Percentiles rank a stretch among this genome's conserved stretches.
Evolutionary conservation across 2,113 vertebrate genomes (phyloP).

Genomic region (Myrmecobius fasciatus): DNA sequence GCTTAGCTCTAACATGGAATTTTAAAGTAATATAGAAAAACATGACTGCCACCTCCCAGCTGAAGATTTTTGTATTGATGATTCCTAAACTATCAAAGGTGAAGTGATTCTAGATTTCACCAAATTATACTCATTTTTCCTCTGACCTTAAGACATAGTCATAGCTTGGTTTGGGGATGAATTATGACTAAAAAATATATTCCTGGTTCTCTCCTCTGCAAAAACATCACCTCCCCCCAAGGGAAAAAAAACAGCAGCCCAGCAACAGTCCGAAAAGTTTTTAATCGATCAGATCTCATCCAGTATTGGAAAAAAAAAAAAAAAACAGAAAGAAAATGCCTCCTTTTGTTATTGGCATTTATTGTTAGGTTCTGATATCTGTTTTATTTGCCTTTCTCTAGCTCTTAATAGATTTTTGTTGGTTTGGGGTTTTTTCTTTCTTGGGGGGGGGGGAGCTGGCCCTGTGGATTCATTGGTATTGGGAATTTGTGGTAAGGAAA

Average conservation of each 20-base stretch:
- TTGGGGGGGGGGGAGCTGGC: not conserved
- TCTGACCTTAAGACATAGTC: not conserved
- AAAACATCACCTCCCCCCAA: not conserved
- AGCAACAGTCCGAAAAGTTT: not conserved
- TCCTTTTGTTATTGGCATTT: constrained; percentile 43
- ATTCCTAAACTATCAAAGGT: constrained; percentile 31
- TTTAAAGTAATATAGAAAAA: constrained; percentile 48
- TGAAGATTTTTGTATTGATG: constrained; percentile 46
- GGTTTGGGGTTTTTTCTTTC: too few species aligned
- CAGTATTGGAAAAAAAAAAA: constrained; percentile 42
- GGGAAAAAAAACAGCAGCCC: not conserved
- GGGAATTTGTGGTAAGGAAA: not conserved
- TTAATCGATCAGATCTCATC: constrained; percentile 22
- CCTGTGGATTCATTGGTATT: not conserved
- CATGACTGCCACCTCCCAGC: constrained; percentile 12
- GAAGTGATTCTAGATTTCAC: constrained; percentile 34
- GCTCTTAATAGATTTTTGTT: not conserved
- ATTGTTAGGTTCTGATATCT: constrained; percentile 27
- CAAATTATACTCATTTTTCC: constrained; percentile 36
- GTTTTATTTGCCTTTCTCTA: not conserved
- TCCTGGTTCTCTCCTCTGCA: constrained; percentile 6
- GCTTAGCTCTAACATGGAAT: constrained; percentile 34
- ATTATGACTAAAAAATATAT: constrained; percentile 15
- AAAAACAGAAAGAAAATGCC: constrained; percentile 7
- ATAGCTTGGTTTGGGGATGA: not conserved